Conservation (phyloP, 2,888 invertebrate genomes). For the Acrobasis consociella region DNA sequence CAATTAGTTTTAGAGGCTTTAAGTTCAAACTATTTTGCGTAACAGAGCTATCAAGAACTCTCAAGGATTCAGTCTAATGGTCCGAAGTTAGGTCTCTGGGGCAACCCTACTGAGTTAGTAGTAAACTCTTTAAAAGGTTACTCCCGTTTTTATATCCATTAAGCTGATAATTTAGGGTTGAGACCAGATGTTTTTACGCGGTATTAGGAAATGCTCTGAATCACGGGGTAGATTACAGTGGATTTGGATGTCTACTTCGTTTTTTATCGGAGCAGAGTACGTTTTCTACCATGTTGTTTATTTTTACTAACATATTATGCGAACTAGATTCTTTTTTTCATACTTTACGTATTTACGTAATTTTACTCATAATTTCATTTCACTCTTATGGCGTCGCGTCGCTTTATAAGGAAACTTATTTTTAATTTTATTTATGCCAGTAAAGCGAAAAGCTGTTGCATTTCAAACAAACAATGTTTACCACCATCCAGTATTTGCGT, state of each 20-base stretch:
- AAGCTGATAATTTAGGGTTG: slow-evolving; percentile 11
- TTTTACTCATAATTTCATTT: no score
- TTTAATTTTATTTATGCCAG: no score
- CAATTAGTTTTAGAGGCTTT: slow-evolving; percentile 34
- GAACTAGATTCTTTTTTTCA: no score
- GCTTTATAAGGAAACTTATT: no score
- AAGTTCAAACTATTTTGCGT: slow-evolving; percentile 41
- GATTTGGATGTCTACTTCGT: not conserved
- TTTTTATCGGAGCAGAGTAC: no score
- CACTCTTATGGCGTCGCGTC: no score
- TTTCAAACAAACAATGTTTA: no score
- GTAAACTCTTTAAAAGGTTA: slow-evolving; percentile 15
- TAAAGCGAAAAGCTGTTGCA: no score
- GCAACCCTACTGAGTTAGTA: slow-evolving; percentile 8
- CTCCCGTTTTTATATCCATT: slow-evolving; percentile 18
- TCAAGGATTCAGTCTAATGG: slow-evolving; percentile 28
- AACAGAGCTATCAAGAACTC: slow-evolving; percentile 41
- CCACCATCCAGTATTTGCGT: no score
- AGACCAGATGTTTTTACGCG: slow-evolving; percentile 13
- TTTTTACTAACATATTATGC: no score
- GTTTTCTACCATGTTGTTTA: no score
- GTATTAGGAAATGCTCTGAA: not conserved
- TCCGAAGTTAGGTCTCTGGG: slow-evolving; percentile 22
- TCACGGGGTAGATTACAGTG: not conserved
- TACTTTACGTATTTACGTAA: no score